Evolutionary conservation across 2,888 invertebrate species (phyloP).

Genomic region (Brachyptera risi): DNA sequence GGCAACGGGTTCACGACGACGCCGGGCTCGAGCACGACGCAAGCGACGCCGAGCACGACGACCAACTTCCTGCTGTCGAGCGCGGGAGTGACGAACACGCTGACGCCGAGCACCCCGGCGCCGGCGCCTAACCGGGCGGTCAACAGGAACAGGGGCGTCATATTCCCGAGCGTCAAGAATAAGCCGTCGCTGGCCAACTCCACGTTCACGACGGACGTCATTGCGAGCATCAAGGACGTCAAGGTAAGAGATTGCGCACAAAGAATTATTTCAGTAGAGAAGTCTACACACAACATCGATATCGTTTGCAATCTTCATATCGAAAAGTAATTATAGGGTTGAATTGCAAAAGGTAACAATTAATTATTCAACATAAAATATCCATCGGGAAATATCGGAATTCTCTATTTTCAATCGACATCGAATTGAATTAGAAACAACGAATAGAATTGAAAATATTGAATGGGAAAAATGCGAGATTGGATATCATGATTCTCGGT

Average conservation of each 20-base stretch:
- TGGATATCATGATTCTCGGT: no score
- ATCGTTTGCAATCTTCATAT: no score
- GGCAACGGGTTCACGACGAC: conserved; percentile 43
- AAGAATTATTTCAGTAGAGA: no score
- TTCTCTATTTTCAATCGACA: no score
- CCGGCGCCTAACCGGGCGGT: conserved; percentile 33
- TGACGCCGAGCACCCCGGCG: conserved; percentile 33
- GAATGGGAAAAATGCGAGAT: no score
- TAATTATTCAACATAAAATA: no score
- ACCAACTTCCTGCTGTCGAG: conserved; percentile 34
- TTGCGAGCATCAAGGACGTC: conserved; percentile 70
- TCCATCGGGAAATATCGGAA: no score
- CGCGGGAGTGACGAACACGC: conserved; percentile 36
- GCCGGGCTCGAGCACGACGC: conserved; percentile 47
- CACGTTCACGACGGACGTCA: conserved; percentile 72
- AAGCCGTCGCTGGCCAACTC: conserved; percentile 81
- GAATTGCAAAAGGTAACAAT: no score
- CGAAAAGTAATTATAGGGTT: no score
- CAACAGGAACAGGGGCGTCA: conserved; percentile 73
- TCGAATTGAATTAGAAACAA: no score
- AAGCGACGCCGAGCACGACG: conserved; percentile 33
- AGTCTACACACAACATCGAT: no score
- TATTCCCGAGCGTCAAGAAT: conserved; percentile 88
- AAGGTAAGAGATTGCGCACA: conserved; percentile 58
- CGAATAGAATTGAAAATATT: no score